A percentile compares a stretch with the other conserved stretches of the same genome.
phyloP scores from a whole-genome alignment of 2,113 vertebrate species.

The Scytalopus superciliaris region DNA sequence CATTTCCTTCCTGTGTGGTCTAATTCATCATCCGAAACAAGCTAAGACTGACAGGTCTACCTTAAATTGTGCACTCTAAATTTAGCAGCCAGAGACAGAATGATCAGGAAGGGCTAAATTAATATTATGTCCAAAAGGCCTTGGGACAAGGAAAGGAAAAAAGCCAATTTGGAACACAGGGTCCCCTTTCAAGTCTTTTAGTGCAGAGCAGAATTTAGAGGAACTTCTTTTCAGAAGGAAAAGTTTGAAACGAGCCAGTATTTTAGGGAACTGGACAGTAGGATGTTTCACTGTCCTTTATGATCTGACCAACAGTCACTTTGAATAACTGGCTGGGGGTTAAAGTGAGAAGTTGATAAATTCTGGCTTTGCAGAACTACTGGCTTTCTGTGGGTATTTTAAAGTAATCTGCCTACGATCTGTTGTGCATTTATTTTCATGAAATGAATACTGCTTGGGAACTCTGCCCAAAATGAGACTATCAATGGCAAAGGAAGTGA shows the following conservation, averaged over 20 bases:
- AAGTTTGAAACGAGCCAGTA: neutral
- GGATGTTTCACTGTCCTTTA: neutral
- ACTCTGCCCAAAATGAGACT: neutral
- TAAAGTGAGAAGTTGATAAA: neutral
- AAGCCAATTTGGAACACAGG: slow-evolving; percentile 28
- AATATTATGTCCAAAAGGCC: slow-evolving; percentile 50
- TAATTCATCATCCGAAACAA: slow-evolving; percentile 45
- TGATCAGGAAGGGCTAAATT: slow-evolving; percentile 58
- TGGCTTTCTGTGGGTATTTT: neutral
- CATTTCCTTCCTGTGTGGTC: slow-evolving; percentile 5
- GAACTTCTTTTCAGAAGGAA: neutral
- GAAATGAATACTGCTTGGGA: neutral
- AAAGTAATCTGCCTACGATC: neutral
- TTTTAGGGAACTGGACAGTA: neutral
- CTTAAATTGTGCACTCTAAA: slow-evolving; percentile 44
- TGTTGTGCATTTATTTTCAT: neutral
- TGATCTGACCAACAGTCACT: neutral
- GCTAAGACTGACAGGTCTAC: slow-evolving; percentile 21
- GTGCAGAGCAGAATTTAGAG: neutral
- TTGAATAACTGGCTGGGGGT: neutral
- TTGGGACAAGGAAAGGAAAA: slow-evolving; percentile 45
- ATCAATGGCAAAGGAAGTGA: neutral
- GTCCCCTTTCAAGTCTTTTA: slow-evolving; percentile 17
- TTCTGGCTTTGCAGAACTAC: neutral
- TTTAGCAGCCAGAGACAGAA: slow-evolving; percentile 40